These are phyloP conservation scores for Tinamus guttatus DNA, from an alignment of 2,113 vertebrate species.

Conservation along the genomic window DNA sequence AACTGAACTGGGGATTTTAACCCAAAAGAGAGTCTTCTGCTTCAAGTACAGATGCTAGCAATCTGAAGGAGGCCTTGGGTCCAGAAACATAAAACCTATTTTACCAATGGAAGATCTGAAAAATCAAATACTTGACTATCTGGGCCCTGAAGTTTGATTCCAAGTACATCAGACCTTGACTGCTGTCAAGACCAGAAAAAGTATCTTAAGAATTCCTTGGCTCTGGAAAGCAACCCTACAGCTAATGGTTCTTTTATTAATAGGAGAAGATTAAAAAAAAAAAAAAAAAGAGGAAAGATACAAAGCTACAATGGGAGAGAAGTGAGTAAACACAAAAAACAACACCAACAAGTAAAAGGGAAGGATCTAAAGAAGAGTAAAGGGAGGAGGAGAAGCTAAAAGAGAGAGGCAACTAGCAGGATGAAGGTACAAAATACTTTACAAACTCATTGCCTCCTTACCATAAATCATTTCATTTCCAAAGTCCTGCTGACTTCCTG, in stretches of 20 bases:
- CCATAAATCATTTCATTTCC: neutral
- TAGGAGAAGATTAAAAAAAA: rapidly evolving
- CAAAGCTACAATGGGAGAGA: neutral
- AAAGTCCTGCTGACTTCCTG: neutral
- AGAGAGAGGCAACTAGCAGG: neutral
- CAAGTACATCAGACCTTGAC: neutral
- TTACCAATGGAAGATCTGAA: neutral
- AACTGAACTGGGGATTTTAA: neutral
- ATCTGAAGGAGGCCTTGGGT: neutral
- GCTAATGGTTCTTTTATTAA: neutral
- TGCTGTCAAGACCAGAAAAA: neutral
- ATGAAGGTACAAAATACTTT: neutral
- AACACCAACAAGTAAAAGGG: neutral
- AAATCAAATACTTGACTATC: neutral
- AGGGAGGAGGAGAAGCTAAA: neutral
- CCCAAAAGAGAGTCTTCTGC: neutral
- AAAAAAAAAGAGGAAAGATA: neutral
- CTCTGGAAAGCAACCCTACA: neutral
- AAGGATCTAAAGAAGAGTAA: neutral
- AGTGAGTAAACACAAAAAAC: neutral
- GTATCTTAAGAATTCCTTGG: neutral
- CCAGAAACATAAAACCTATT: neutral
- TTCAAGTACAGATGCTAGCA: neutral
- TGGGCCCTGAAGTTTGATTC: neutral
- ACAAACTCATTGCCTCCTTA: neutral